A percentile compares a stretch with the other conserved stretches of the same genome.
Conservation (phyloP, 92 coral and sea anemone genomes). For the Palythoa caribaeorum region DNA sequence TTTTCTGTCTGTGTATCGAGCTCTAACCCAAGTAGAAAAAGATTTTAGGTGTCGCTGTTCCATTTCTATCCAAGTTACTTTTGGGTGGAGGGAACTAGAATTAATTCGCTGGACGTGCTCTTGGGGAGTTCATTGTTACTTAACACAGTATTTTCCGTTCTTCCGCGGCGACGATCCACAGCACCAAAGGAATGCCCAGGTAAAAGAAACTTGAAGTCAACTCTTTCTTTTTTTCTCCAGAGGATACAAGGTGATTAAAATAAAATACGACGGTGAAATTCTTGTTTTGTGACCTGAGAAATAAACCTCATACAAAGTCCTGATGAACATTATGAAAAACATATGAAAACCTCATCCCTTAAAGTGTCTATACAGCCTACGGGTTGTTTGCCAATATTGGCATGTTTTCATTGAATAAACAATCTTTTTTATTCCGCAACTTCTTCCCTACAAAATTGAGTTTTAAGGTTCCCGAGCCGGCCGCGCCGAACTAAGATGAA, state of each 20-base stretch:
- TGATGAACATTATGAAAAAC: background rate
- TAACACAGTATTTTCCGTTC: slow-evolving; percentile 23
- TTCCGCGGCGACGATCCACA: slow-evolving; percentile 28
- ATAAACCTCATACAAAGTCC: background rate
- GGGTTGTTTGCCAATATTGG: background rate
- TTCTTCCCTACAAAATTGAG: background rate
- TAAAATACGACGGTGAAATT: slow-evolving; percentile 19
- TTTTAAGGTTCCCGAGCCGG: no score
- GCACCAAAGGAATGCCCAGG: slow-evolving; percentile 31
- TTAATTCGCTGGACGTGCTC: slow-evolving; percentile 25
- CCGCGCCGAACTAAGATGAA: no score
- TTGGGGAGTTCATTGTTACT: slow-evolving; percentile 11
- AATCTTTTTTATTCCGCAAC: background rate
- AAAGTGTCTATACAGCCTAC: background rate
- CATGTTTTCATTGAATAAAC: background rate
- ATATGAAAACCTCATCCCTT: background rate
- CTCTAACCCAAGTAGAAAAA: slow-evolving; percentile 6
- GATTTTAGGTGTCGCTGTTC: slow-evolving; percentile 6
- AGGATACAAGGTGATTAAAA: slow-evolving; percentile 14
- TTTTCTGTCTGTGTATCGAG: slow-evolving; percentile 14
- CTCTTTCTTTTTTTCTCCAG: slow-evolving; percentile 19
- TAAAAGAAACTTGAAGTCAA: slow-evolving; percentile 20
- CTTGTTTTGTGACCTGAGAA: slow-evolving; percentile 24
- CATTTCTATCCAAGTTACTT: slow-evolving; percentile 24
- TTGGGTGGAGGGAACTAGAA: slow-evolving; percentile 18